Evolutionary conservation across 2,113 vertebrate species (phyloP).

Genomic region (Aramus guarauna): DNA sequence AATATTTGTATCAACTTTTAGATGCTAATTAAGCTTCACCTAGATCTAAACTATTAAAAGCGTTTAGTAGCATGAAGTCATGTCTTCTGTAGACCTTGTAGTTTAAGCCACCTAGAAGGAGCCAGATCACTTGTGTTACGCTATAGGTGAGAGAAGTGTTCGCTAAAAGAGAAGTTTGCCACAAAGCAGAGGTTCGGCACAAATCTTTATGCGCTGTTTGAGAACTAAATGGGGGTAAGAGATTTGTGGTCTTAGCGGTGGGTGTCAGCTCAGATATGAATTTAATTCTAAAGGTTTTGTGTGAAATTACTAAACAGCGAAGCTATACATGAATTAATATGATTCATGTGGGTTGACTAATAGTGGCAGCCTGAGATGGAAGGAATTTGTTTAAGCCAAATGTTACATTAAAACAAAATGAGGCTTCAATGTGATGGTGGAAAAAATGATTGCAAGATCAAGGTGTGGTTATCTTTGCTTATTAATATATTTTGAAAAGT

Average conservation of each 20-base stretch:
- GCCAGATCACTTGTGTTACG: not conserved
- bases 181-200: not conserved
- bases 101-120: constrained; percentile 11
- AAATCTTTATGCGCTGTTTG: not conserved
- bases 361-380: not conserved
- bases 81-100: constrained; percentile 40
- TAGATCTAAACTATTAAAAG: constrained; percentile 47
- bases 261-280: not conserved
- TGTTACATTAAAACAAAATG: constrained; percentile 5
- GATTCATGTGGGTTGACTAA: not conserved
- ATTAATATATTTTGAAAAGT: constrained; percentile 21
- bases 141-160: not conserved
- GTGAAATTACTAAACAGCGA: constrained; percentile 1
- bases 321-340: not conserved
- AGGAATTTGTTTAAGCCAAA: not conserved
- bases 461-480: constrained; percentile 18
- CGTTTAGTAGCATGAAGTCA: constrained; percentile 57
- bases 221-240: not conserved
- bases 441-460: not conserved
- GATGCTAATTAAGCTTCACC: constrained; percentile 43
- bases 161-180: not conserved
- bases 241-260: not conserved
- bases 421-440: not conserved
- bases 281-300: not conserved
- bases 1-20: constrained; percentile 50